Base-by-base conservation (phyloP, 2,888 invertebrate genomes). In the Pyrochroa serraticornis region DNA sequence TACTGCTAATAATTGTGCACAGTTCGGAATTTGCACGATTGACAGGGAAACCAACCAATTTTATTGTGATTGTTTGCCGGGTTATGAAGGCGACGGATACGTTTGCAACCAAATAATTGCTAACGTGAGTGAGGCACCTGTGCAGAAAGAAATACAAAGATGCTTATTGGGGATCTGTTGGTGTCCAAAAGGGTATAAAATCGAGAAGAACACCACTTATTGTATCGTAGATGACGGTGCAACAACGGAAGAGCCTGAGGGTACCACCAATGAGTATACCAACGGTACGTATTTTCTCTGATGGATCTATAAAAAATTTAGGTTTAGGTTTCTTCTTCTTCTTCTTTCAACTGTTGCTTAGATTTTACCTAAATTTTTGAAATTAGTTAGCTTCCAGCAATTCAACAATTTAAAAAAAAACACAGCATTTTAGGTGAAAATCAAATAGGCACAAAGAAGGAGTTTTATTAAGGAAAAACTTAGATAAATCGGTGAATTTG, bases 131-230 rank as follows among this genome's bases (percentile, higher is more conserved):
- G 49, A 60, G 51, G 38, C 22, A 44, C 44, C 45, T 30, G 58
- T 46, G 7, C 63, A 68, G 44, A 68, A 65, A 36, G 64, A 71
- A 10, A 62, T 68, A 1, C 72, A 75, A 51, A 67, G 65, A 41
- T 85, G 85, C 69, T 62, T 79, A 2, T 59, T 77, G 1, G 80
- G 76, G 22, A 69, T 77, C 54, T 90, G 90, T 71, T 84, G 83
- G 79, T 90, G 90, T 75, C 82, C 82, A 3, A 64, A 69, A 31
- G 85, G 84, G 9, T 87, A 82, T 76, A 72, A 76, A 45, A 73
- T 75, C 10, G 69, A 72, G 51, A 43, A 54, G 10, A 70, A 62
- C 7, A 71, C 71, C 0, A 64, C 62, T 32, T 75, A 73, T 52
- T 78, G 78, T 51, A 53, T 69, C 12, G 58, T 53, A 35, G 63